phyloP scores from a whole-genome alignment of 2,888 invertebrate species.

The Linnaemya tessellans region DNA sequence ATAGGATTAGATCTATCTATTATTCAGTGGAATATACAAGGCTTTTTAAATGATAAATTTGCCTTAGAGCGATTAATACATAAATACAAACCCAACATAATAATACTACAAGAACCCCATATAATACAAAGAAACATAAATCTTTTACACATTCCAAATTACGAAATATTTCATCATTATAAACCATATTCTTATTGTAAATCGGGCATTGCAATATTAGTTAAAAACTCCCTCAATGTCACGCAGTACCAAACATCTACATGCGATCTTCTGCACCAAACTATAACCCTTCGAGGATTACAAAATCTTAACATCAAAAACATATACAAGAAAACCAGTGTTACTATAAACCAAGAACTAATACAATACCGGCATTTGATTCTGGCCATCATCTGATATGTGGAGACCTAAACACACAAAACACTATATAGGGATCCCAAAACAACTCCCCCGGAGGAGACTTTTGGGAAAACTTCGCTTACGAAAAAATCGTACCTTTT shows the following conservation, averaged over 20 bases:
- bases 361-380: constrained; percentile 8
- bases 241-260: background rate
- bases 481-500: constrained; percentile 21
- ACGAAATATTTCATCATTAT: constrained; percentile 13
- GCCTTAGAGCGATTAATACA: constrained; percentile 24
- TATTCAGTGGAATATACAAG: constrained; percentile 36
- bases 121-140: constrained; percentile 16
- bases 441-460: background rate
- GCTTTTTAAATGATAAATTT: constrained; percentile 25
- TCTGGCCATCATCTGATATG: constrained; percentile 23
- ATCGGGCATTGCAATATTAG: constrained; percentile 10
- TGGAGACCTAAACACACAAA: constrained; percentile 54
- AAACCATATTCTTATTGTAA: constrained; percentile 22
- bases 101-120: constrained; percentile 24
- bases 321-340: constrained; percentile 16
- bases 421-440: constrained; percentile 40
- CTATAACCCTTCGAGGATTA: background rate
- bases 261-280: constrained; percentile 29
- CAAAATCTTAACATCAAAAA: constrained; percentile 14
- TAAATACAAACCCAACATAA: constrained; percentile 46
- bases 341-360: constrained; percentile 13
- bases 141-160: background rate
- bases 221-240: background rate
- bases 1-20: constrained; percentile 15
- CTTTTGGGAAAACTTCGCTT: constrained; percentile 33